phyloP scores from a whole-genome alignment of 2,888 invertebrate species.

The Zootermopsis nevadensis region DNA sequence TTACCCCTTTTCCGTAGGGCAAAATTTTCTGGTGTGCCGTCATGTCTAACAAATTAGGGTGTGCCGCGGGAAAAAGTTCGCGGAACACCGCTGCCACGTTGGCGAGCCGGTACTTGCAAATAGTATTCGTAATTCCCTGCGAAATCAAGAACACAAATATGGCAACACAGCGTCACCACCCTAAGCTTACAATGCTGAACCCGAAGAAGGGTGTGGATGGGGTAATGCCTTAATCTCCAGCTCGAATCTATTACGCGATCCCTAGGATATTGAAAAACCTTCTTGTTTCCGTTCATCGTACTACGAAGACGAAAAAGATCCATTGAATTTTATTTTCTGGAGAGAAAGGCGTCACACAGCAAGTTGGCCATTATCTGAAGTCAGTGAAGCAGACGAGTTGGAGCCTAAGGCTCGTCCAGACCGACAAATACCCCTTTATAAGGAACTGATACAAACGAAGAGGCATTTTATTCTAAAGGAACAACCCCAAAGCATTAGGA shows the following conservation, averaged over 20 bases:
- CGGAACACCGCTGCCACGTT: too few relatives aligned
- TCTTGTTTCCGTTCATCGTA: neutral
- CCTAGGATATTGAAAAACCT: conserved; percentile 11
- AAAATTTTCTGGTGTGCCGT: too few relatives aligned
- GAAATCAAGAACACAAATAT: neutral
- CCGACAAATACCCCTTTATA: neutral
- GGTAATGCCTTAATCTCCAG: conserved; percentile 16
- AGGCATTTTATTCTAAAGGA: too few relatives aligned
- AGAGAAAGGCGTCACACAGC: neutral
- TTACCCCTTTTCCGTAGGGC: too few relatives aligned
- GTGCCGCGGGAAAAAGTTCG: too few relatives aligned
- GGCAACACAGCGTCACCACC: neutral
- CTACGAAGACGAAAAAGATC: neutral
- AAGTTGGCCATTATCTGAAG: conserved; percentile 8
- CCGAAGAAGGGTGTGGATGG: neutral
- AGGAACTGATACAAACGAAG: too few relatives aligned
- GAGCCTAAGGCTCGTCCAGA: neutral
- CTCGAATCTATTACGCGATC: conserved; percentile 6
- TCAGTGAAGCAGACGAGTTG: neutral
- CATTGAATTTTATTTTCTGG: conserved; percentile 8
- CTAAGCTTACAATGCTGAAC: neutral
- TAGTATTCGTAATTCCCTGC: neutral
- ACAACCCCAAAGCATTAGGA: too few relatives aligned
- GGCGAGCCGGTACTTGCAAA: too few relatives aligned
- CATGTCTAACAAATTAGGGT: too few relatives aligned